These are phyloP conservation scores for Hyles euphorbiae DNA, from an alignment of 1,140 invertebrate genomes.

Conservation along the genomic window DNA sequence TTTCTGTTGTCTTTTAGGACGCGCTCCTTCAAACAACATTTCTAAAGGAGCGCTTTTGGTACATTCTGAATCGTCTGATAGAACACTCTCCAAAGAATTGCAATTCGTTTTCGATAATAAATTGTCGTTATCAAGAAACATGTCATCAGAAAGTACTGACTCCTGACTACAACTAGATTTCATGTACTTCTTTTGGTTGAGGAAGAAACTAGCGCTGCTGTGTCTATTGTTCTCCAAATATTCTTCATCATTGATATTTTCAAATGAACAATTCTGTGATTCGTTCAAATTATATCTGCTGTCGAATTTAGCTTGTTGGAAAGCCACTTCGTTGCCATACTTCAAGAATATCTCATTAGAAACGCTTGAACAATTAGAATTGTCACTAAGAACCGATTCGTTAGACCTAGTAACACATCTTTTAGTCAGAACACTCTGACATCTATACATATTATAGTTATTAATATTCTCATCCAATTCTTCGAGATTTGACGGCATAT, in stretches of 20 bases:
- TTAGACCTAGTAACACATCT: conserved; percentile 70
- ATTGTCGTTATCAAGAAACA: conserved; percentile 77
- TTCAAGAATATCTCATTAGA: conserved; percentile 74
- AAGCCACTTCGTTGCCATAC: conserved; percentile 70
- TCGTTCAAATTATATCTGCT: conserved; percentile 68
- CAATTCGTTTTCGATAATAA: conserved; percentile 78
- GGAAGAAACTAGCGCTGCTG: conserved; percentile 80
- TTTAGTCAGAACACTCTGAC: conserved; percentile 70
- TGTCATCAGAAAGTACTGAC: conserved; percentile 84
- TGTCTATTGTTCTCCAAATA: conserved; percentile 75
- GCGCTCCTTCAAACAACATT: conserved; percentile 78
- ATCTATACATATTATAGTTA: conserved; percentile 63
- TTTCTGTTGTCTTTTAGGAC: conserved; percentile 45
- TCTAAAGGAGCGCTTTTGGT: conserved; percentile 86
- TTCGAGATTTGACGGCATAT: conserved; percentile 72
- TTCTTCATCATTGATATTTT: conserved; percentile 64
- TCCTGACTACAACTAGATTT: conserved; percentile 80
- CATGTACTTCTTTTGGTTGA: conserved; percentile 77
- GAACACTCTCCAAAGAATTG: conserved; percentile 85
- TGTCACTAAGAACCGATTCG: conserved; percentile 70
- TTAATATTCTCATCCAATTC: conserved; percentile 57
- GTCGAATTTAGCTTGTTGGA: conserved; percentile 65
- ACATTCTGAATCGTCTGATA: conserved; percentile 86
- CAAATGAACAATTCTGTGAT: conserved; percentile 70
- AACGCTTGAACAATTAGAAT: conserved; percentile 72